A percentile compares a stretch with the other conserved stretches of the same genome.
Conservation (phyloP, 2,888 invertebrate genomes). For the Cerceris rybyensis region DNA sequence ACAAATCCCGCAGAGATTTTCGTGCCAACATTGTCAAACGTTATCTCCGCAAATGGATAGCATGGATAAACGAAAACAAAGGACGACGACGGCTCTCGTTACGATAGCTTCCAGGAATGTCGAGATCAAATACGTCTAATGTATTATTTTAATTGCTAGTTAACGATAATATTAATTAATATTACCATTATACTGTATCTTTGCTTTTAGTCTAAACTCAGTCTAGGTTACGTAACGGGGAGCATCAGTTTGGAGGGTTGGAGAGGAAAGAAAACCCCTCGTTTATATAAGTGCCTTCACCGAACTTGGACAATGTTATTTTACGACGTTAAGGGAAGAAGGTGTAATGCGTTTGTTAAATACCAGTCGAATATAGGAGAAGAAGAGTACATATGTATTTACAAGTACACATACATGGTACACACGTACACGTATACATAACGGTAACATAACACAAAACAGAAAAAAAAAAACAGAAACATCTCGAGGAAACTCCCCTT, state of each 20-base stretch:
- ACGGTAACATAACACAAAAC: no score
- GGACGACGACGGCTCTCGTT: constrained; percentile 7
- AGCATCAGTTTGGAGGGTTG: not conserved
- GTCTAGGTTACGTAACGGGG: constrained; percentile 58
- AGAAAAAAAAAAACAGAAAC: not conserved
- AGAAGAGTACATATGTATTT: not conserved
- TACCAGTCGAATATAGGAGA: constrained; percentile 21
- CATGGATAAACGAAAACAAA: not conserved
- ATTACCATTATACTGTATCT: constrained; percentile 68
- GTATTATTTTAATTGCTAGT: constrained; percentile 72
- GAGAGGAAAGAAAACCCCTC: constrained; percentile 1
- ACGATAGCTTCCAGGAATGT: constrained; percentile 58
- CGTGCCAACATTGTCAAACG: not conserved
- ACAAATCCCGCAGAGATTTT: no score
- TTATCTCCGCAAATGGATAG: not conserved
- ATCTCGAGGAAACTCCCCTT: constrained; percentile 42
- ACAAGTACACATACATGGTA: no score
- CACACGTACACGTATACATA: no score
- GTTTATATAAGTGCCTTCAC: constrained; percentile 29
- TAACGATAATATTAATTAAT: constrained; percentile 70
- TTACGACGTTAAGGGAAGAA: constrained; percentile 5
- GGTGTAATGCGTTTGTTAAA: constrained; percentile 16
- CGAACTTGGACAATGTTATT: constrained; percentile 16
- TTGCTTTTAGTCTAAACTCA: constrained; percentile 74
- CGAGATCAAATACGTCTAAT: constrained; percentile 61